Evolutionary conservation across 2,797 vertebrate species (phyloP), one percentile per base, ranked within the genome.

Genomic region (Lacerta bilineata): DNA sequence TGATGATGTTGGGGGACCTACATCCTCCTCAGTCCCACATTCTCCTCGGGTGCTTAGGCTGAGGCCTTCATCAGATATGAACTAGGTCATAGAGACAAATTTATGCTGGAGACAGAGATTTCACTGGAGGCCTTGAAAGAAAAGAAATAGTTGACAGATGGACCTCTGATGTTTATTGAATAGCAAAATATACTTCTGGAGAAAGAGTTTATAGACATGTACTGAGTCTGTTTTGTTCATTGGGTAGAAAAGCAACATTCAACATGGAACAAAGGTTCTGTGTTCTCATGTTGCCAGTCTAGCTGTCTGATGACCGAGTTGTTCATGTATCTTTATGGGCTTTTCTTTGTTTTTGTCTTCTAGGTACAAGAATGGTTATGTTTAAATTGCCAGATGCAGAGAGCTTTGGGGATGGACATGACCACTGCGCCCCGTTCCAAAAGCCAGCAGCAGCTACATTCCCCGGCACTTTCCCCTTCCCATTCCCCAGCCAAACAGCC

Each of bases 361-460:
- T 93, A 99, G 99, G 98, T 99, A 88, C 98, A 99, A 92, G 99
- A 99, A 95, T 99, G 99, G 99, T 96, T 99, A 85, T 99, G 99
- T 96, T 97, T 99, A 94, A 99, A 99, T 96, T 99, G 99, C 97
- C 99, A 99, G 98, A 99, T 99, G 99, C 99, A 99, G 97, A 97
- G 99, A 94, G 99, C 99, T 0, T 93, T 99, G 95, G 99, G 99
- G 87, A 99, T 99, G 98, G 98, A 99, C 96, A 99, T 99, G 99
- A 98, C 98, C 88, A 99, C 99, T 0, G 96, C 97, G 5, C 98
- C 99, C 79, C 98, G 98, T 91, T 99, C 99, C 96, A 99, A 99
- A 95, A 99, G 99, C 96, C 99, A 99, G 96, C 99, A 99, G 92
- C 98, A 99, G 96, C 98, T 99, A 87, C 97, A 98, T 93, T 99